These are phyloP conservation scores for Monomorium pharaonis DNA, from an alignment of 1,140 invertebrate genomes.

Conservation along the genomic window DNA sequence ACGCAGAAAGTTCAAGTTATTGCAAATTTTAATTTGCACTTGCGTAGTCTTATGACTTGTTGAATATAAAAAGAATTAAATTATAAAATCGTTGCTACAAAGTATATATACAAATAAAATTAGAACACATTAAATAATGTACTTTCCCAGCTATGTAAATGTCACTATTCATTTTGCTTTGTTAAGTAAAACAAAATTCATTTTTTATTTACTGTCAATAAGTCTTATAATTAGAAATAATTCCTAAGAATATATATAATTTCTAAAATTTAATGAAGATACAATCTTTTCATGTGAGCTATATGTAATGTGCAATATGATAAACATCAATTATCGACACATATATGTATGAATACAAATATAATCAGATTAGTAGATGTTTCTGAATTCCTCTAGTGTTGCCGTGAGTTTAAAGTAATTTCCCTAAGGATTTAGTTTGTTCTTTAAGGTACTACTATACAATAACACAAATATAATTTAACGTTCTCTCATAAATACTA, in stretches of 20 bases:
- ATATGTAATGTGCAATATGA: neutral
- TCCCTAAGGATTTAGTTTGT: conserved; percentile 2
- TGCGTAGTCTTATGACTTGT: neutral
- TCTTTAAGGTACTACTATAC: neutral
- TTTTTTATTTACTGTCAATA: no score
- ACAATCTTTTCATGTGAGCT: neutral
- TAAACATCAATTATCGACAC: conserved; percentile 2
- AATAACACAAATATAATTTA: neutral
- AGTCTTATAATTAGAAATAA: neutral
- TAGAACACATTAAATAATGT: neutral
- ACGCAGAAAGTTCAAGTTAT: neutral
- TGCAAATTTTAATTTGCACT: neutral
- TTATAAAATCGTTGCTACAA: neutral
- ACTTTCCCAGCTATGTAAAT: neutral
- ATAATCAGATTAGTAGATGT: neutral
- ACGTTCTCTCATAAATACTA: neutral
- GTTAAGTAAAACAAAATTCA: neutral
- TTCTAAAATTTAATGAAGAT: neutral
- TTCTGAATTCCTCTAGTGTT: conserved; percentile 22
- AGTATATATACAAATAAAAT: neutral
- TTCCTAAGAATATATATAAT: neutral
- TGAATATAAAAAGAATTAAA: neutral
- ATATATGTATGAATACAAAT: neutral
- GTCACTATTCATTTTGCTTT: neutral
- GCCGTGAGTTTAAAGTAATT: neutral